Percentiles rank a stretch among this genome's conserved stretches.
These are phyloP conservation scores for Harpalus rubripes DNA, from an alignment of 2,888 invertebrate genomes.

Conservation along the genomic window DNA sequence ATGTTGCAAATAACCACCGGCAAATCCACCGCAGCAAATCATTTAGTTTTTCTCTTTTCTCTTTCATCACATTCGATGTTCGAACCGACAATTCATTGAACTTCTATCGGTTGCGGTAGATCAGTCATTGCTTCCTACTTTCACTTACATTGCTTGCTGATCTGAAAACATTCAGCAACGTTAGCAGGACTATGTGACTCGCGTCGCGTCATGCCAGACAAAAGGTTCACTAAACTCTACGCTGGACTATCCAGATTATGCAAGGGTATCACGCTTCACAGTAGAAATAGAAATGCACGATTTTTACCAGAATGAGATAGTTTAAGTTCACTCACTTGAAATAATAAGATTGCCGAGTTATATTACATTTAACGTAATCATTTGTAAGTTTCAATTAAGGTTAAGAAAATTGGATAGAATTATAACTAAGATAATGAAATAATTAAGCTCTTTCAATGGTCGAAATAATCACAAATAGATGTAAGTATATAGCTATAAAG, in stretches of 20 bases:
- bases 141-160: conserved; percentile 26
- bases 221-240: conserved; percentile 32
- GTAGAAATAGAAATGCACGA: background rate
- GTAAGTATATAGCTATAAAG: no score
- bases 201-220: conserved; percentile 19
- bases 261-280: background rate
- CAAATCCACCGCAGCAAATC: background rate
- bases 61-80: conserved; percentile 17
- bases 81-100: conserved; percentile 42
- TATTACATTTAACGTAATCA: background rate
- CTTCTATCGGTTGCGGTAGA: conserved; percentile 55
- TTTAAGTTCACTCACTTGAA: background rate
- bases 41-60: background rate
- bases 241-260: conserved; percentile 1
- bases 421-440: no score
- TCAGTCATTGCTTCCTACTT: conserved; percentile 56
- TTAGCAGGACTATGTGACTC: conserved; percentile 17
- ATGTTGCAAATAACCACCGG: background rate
- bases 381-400: background rate
- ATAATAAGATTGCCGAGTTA: background rate
- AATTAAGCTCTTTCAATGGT: no score
- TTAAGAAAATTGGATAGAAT: background rate
- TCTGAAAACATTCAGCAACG: conserved; percentile 23
- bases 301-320: background rate
- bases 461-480: no score